Percentiles rank a stretch among this genome's conserved stretches.
Evolutionary conservation across 2,113 vertebrate genomes (phyloP).

Genomic region (Nestor notabilis): DNA sequence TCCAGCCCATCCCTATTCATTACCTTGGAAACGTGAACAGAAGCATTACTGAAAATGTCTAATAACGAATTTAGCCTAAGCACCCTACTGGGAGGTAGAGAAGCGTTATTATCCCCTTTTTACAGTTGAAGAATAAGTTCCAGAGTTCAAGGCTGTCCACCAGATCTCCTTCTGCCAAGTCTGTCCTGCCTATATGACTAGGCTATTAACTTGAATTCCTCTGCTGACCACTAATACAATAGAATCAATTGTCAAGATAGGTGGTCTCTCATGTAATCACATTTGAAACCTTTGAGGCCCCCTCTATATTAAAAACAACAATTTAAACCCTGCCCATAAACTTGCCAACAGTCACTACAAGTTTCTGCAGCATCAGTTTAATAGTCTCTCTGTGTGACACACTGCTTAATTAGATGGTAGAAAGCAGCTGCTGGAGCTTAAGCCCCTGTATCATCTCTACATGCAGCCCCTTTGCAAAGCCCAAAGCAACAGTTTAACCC

Average conservation of each 20-base stretch:
- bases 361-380: constrained; percentile 16
- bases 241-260: constrained; percentile 20
- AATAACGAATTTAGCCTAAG: constrained; percentile 45
- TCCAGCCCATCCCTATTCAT: constrained; percentile 36
- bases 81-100: constrained; percentile 9
- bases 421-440: not conserved
- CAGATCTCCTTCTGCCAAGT: not conserved
- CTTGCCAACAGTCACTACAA: not conserved
- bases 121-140: constrained; percentile 23
- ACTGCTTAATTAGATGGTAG: not conserved
- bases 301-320: constrained; percentile 2
- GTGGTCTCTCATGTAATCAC: constrained; percentile 24
- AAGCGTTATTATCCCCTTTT: constrained; percentile 12
- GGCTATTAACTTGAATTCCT: constrained; percentile 33
- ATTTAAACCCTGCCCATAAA: not conserved
- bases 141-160: constrained; percentile 42
- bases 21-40: constrained; percentile 59
- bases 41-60: constrained; percentile 42
- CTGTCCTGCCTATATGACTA: not conserved
- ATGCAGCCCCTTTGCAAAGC: not conserved
- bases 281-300: not conserved
- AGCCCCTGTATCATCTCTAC: not conserved
- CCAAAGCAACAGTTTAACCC: not conserved
- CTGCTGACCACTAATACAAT: not conserved
- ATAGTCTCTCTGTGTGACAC: not conserved